Percentiles rank a stretch among this genome's conserved stretches.
Evolutionary conservation across 2,888 invertebrate genomes (phyloP).

Genomic region (Himalopsyche tibetana): DNA sequence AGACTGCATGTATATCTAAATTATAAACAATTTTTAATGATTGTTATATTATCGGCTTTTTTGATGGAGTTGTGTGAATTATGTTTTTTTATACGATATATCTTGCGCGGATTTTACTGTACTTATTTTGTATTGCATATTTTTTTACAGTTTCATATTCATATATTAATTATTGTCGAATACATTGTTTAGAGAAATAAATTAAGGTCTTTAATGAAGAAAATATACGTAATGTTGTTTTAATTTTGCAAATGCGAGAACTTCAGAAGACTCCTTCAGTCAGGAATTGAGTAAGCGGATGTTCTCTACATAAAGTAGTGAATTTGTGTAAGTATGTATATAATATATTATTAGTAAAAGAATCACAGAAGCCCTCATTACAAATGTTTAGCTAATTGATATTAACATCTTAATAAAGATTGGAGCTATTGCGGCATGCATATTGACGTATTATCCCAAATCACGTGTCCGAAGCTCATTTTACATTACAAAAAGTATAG

Average conservation of each 20-base stretch:
- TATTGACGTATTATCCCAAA: no score
- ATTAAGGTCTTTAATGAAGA: conserved; percentile 37
- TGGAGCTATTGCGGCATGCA: no score
- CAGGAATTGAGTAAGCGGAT: not conserved
- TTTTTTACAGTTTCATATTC: conserved; percentile 33
- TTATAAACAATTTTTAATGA: not conserved
- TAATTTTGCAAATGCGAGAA: not conserved
- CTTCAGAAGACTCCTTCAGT: not conserved
- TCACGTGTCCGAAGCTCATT: no score
- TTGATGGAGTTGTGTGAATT: conserved; percentile 13
- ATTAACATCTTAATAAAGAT: no score
- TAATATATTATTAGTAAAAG: no score
- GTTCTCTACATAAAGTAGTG: no score
- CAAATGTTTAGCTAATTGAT: no score
- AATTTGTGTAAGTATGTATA: no score
- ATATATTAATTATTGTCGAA: conserved; percentile 29
- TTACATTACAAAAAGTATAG: no score
- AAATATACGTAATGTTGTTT: not conserved
- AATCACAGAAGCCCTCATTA: no score
- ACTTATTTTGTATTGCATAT: conserved; percentile 23
- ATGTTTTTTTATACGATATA: not conserved
- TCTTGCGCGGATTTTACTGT: conserved; percentile 1
- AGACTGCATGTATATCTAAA: conserved; percentile 26
- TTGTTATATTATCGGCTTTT: conserved; percentile 5
- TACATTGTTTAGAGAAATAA: conserved; percentile 38